Percentiles rank a stretch among this genome's conserved stretches.
Evolutionary conservation across 2,797 vertebrate species (phyloP).

Genomic region (Sarcoramphus papa): DNA sequence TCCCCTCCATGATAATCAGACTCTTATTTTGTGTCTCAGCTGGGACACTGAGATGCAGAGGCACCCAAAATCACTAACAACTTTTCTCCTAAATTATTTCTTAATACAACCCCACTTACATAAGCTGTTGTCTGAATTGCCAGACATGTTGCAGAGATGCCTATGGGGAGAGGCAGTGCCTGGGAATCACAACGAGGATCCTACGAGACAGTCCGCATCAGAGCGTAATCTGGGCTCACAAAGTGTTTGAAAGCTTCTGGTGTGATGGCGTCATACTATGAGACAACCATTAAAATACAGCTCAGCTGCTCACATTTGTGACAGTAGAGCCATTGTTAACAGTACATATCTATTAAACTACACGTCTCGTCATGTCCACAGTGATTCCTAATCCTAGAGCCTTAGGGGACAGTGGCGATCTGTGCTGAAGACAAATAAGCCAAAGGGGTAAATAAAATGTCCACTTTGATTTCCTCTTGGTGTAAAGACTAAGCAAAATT

Average conservation of each 20-base stretch:
- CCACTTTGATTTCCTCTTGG: conserved; percentile 7
- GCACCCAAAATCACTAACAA: not conserved
- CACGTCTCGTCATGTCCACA: not conserved
- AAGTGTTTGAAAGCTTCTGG: conserved; percentile 34
- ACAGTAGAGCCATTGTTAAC: conserved; percentile 35
- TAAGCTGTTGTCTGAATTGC: conserved; percentile 10
- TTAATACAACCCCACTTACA: not conserved
- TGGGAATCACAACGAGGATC: not conserved
- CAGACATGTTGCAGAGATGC: conserved; percentile 12
- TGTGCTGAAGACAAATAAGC: conserved; percentile 48
- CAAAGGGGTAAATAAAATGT: conserved; percentile 58
- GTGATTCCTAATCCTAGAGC: not conserved
- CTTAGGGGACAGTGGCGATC: conserved; percentile 46
- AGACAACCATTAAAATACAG: conserved; percentile 27
- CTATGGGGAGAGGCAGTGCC: not conserved
- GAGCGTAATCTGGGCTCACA: not conserved
- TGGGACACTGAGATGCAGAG: not conserved
- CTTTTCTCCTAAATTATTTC: not conserved
- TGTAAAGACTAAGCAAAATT: not conserved
- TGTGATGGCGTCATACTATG: conserved; percentile 30
- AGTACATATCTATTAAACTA: conserved; percentile 27
- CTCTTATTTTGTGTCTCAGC: conserved; percentile 1
- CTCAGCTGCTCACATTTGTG: conserved; percentile 17
- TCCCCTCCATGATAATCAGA: not conserved
- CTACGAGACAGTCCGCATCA: not conserved